Conservation (phyloP, 2,888 invertebrate species). For the Metellina segmentata region DNA sequence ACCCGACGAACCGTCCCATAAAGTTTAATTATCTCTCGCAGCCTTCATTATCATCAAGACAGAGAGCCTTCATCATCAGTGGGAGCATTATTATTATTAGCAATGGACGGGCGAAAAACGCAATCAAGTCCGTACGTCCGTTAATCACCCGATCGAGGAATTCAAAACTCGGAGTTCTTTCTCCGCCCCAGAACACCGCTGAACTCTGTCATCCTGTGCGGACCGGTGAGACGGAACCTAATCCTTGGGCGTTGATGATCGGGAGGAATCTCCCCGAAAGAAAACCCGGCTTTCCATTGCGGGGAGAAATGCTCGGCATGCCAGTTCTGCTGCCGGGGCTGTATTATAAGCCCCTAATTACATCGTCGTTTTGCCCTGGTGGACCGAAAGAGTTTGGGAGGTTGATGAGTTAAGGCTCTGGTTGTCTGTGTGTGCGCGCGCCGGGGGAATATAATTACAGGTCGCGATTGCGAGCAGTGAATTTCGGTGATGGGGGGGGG, state of each 20-base stretch:
- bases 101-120: neutral
- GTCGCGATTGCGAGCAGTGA: neutral
- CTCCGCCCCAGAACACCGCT: neutral
- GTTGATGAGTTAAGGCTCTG: no score
- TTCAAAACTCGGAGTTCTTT: neutral
- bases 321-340: neutral
- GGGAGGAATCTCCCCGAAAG: neutral
- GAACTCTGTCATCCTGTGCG: no score
- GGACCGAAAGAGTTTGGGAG: no score
- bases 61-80: neutral
- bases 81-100: neutral
- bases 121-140: neutral
- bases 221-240: no score
- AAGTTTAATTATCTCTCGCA: neutral
- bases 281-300: no score
- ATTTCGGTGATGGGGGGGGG: no score
- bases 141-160: neutral
- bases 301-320: no score
- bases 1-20: neutral
- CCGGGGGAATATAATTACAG: conserved; percentile 11
- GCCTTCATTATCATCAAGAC: neutral
- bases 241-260: neutral
- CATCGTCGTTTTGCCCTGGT: neutral
- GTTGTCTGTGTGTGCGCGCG: neutral
- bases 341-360: conserved; percentile 9